A percentile compares a stretch with the other conserved stretches of the same genome.
Evolutionary conservation across 2,797 vertebrate genomes (phyloP).

Genomic region (Scyliorhinus canicula): DNA sequence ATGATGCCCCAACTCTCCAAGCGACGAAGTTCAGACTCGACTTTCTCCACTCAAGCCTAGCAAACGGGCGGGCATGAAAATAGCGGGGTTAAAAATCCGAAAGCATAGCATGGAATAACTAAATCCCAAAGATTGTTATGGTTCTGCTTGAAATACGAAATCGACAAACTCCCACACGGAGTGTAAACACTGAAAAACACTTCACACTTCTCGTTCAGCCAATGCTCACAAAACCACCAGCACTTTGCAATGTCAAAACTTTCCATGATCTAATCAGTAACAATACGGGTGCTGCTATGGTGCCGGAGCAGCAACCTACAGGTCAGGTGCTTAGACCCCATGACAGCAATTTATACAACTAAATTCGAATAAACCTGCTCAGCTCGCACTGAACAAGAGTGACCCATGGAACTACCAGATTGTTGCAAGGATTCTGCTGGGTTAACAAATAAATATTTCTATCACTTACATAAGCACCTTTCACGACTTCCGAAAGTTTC

Average conservation of each 20-base stretch:
- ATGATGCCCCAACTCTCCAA: no score
- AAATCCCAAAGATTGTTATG: background rate
- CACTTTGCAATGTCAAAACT: conserved; percentile 1
- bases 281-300: background rate
- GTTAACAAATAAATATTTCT: background rate
- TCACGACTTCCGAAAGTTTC: background rate
- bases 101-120: background rate
- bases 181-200: background rate
- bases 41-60: no score
- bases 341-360: background rate
- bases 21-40: no score
- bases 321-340: background rate
- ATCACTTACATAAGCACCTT: background rate
- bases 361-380: background rate
- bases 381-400: background rate
- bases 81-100: no score
- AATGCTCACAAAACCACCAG: background rate
- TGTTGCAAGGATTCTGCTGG: background rate
- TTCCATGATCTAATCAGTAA: background rate
- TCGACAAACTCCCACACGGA: background rate
- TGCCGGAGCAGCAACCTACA: background rate
- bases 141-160: background rate
- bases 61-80: no score
- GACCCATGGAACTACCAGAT: background rate
- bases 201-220: background rate